Percentiles rank a stretch among this genome's conserved stretches.
These are phyloP conservation scores for Belgica antarctica DNA, from an alignment of 2,888 invertebrate species.

Conservation along the genomic window DNA sequence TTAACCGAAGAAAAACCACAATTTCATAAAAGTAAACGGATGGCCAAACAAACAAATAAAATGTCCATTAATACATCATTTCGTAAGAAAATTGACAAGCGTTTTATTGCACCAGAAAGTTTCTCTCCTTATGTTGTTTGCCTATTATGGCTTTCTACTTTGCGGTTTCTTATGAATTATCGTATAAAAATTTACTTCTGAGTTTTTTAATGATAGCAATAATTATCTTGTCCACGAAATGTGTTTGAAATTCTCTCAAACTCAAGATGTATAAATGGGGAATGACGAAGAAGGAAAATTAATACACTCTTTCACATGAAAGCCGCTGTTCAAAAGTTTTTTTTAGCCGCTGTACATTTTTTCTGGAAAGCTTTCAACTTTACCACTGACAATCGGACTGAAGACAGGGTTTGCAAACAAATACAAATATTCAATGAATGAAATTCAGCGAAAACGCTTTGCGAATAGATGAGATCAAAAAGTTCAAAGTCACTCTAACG, in stretches of 20 bases:
- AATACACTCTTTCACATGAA: conserved; percentile 19
- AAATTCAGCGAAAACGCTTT: too few species aligned
- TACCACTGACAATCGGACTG: background rate
- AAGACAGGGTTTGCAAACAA: conserved; percentile 10
- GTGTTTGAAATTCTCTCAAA: conserved; percentile 25
- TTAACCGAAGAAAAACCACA: too few species aligned
- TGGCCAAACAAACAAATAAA: background rate
- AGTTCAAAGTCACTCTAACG: too few species aligned
- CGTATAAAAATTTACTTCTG: conserved; percentile 19
- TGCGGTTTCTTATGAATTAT: conserved; percentile 33
- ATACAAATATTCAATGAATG: too few species aligned
- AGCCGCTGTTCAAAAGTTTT: conserved; percentile 13
- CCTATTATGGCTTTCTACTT: background rate
- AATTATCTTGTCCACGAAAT: conserved; percentile 36
- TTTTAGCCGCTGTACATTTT: background rate
- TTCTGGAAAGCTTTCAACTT: conserved; percentile 1
- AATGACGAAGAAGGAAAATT: conserved; percentile 21
- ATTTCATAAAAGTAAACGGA: background rate
- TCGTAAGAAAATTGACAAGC: background rate
- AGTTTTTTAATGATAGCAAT: conserved; percentile 38
- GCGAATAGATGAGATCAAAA: too few species aligned
- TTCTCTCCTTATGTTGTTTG: background rate
- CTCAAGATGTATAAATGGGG: conserved; percentile 27
- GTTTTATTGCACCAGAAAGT: conserved; percentile 3
- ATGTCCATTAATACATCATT: background rate